phyloP scores from a whole-genome alignment of 2,888 invertebrate species.

The Lasioglossum pauxillum region DNA sequence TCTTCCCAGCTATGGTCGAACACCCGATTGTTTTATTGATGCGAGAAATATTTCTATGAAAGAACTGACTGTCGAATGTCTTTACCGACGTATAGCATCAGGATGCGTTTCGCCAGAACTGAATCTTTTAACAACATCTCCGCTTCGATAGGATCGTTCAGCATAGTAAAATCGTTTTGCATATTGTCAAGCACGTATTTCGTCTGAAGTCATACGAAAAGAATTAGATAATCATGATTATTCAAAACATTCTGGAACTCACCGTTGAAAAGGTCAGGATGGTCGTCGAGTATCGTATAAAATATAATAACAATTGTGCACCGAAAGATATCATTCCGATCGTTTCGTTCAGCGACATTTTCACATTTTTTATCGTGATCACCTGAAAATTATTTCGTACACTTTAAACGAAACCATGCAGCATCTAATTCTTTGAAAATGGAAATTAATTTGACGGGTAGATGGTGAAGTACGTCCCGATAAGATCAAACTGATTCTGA shows the following conservation, averaged over 20 bases:
- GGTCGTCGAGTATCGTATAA: not conserved
- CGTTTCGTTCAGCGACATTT: not conserved
- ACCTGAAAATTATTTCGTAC: not conserved
- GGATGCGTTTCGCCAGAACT: not conserved
- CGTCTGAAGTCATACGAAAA: not conserved
- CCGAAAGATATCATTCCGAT: not conserved
- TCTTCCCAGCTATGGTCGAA: too few relatives aligned
- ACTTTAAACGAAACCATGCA: not conserved
- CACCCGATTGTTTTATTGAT: not conserved
- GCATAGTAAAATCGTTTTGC: not conserved
- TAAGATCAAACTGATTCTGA: not conserved
- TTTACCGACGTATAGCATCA: not conserved
- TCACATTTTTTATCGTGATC: not conserved
- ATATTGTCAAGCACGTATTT: not conserved
- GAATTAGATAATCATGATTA: not conserved
- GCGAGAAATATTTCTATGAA: not conserved
- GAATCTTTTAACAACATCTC: not conserved
- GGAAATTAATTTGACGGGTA: too few relatives aligned
- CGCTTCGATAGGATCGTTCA: not conserved
- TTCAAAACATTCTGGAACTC: not conserved
- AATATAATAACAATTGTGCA: not conserved
- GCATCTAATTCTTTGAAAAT: too few relatives aligned
- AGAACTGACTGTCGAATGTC: not conserved
- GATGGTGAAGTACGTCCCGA: not conserved
- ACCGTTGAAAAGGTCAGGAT: not conserved